These are phyloP conservation scores for Characodon lateralis DNA, from an alignment of 2,797 vertebrate species.

Conservation along the genomic window DNA sequence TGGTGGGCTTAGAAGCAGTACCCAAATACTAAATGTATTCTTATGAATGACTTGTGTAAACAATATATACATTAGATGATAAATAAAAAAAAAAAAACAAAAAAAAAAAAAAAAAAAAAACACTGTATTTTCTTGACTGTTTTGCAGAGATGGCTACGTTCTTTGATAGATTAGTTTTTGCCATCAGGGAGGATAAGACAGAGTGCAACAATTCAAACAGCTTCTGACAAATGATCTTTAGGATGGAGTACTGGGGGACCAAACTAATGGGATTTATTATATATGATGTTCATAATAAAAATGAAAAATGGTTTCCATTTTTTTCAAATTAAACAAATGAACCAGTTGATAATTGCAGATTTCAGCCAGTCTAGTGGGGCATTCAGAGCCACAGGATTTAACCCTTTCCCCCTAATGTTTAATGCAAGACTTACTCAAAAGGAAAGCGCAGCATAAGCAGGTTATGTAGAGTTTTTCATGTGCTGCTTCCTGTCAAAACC, in stretches of 20 bases:
- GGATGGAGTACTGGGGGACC: constrained; percentile 41
- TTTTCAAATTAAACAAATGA: constrained; percentile 16
- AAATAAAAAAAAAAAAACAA: neutral
- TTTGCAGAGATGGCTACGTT: constrained; percentile 18
- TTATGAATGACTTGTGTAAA: neutral
- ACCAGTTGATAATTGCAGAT: constrained; percentile 29
- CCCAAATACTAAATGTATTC: neutral
- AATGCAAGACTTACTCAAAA: constrained; percentile 24
- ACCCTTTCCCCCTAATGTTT: constrained; percentile 28
- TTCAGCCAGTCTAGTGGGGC: constrained; percentile 12
- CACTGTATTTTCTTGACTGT: constrained; percentile 28
- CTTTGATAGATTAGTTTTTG: constrained; percentile 53
- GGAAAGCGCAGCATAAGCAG: constrained; percentile 3
- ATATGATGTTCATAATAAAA: constrained; percentile 55
- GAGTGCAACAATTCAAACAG: constrained; percentile 63
- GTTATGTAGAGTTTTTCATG: neutral
- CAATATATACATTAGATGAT: neutral
- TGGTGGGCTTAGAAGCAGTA: neutral
- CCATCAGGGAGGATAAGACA: constrained; percentile 61
- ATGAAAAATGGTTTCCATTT: constrained; percentile 23
- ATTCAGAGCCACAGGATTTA: constrained; percentile 7
- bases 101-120: neutral
- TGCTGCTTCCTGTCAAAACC: constrained; percentile 16
- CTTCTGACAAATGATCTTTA: constrained; percentile 65
- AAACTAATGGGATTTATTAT: constrained; percentile 50